A percentile compares a stretch with the other conserved stretches of the same genome.
These are phyloP conservation scores for Poecilia gillii DNA, from an alignment of 2,797 vertebrate genomes.

Conservation along the genomic window DNA sequence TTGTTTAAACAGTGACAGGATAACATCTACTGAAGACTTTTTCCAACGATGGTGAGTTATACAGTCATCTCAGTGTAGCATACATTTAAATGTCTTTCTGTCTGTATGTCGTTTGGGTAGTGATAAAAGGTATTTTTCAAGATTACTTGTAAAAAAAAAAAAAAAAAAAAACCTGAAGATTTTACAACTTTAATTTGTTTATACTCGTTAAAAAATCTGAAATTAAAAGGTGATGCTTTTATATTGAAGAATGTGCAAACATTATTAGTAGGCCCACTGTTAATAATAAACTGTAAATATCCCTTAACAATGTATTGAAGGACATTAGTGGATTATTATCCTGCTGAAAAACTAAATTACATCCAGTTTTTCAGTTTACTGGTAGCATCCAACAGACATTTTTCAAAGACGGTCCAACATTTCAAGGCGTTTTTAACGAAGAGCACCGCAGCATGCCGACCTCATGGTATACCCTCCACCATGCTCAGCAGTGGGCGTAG, in stretches of 20 bases:
- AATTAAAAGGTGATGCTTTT: background rate
- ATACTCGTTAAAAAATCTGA: background rate
- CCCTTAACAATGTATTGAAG: background rate
- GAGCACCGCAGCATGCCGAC: background rate
- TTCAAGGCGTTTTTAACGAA: background rate
- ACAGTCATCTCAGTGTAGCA: background rate
- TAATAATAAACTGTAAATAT: background rate
- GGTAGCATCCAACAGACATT: background rate
- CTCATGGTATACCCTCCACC: background rate
- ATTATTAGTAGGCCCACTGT: background rate
- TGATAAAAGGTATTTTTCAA: background rate
- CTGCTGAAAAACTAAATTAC: background rate
- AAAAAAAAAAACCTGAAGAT: background rate
- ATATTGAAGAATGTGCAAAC: background rate
- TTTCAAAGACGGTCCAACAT: background rate
- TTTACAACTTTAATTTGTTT: background rate
- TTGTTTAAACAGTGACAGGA: slow-evolving; percentile 35
- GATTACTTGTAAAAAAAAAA: background rate
- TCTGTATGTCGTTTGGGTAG: background rate
- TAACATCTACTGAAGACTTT: slow-evolving; percentile 27
- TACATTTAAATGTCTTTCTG: background rate
- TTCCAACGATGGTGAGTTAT: slow-evolving; percentile 4
- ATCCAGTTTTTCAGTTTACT: background rate
- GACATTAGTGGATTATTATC: background rate
- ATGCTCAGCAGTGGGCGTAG: background rate